Evolutionary conservation across 2,113 vertebrate genomes (phyloP).

Genomic region (Aythya baeri): DNA sequence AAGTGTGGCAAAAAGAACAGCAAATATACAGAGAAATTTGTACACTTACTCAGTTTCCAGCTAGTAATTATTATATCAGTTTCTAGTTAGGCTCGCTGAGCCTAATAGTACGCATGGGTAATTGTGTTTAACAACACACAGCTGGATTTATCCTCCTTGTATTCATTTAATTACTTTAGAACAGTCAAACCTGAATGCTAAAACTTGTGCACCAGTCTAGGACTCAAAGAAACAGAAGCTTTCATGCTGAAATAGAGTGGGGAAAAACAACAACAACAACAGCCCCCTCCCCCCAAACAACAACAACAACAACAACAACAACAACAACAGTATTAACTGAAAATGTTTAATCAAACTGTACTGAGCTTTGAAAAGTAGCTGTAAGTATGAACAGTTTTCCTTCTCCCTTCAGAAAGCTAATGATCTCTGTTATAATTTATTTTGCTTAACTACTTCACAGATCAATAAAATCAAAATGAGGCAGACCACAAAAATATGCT

Average conservation of each 20-base stretch:
- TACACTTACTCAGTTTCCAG: neutral
- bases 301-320: neutral
- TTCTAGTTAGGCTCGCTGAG: neutral
- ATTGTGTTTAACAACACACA: neutral
- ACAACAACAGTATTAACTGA: neutral
- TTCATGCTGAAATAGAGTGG: neutral
- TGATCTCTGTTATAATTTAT: neutral
- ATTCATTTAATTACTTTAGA: neutral
- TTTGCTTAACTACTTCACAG: neutral
- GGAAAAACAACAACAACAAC: neutral
- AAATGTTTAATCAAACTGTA: neutral
- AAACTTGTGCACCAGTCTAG: neutral
- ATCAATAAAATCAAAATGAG: neutral
- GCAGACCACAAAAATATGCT: neutral
- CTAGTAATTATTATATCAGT: neutral
- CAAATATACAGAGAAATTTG: neutral
- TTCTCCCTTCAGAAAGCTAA: neutral
- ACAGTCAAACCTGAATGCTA: neutral
- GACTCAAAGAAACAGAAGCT: neutral
- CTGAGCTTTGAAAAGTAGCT: neutral
- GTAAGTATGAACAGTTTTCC: neutral
- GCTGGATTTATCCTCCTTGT: neutral
- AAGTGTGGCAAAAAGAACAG: neutral
- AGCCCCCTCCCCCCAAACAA: neutral
- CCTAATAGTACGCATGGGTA: neutral